Percentiles rank a stretch among this genome's conserved stretches.
phyloP scores from a whole-genome alignment of 2,113 vertebrate genomes.

The Cyphomyrus plagiostoma region DNA sequence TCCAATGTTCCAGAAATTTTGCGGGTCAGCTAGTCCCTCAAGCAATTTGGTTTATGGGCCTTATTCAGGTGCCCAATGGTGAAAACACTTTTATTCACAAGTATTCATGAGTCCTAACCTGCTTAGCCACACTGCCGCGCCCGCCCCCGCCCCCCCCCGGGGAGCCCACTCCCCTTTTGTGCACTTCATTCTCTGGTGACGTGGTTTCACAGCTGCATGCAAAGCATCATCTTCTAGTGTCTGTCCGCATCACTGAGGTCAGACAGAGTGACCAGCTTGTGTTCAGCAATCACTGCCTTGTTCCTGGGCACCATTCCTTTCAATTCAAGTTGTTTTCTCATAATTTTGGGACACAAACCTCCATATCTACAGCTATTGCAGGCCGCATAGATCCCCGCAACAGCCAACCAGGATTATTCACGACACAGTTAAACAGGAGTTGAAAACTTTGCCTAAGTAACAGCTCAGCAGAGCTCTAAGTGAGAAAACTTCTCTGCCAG shows the following conservation, averaged over 20 bases:
- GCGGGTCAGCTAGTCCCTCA: neutral
- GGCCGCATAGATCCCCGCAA: neutral
- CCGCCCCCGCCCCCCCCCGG: neutral
- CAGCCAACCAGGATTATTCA: neutral
- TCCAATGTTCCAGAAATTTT: neutral
- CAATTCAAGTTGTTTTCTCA: neutral
- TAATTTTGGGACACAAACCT: neutral
- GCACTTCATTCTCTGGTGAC: conserved; percentile 61
- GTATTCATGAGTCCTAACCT: neutral
- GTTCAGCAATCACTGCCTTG: neutral
- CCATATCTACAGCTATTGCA: neutral
- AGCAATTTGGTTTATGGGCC: neutral
- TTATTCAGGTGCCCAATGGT: neutral
- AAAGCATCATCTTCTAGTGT: neutral
- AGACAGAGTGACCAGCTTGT: neutral
- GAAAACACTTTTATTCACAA: neutral
- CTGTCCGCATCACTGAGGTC: neutral
- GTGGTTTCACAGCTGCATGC: neutral
- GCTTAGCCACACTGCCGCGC: neutral
- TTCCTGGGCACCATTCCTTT: neutral
- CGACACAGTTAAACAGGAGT: conserved; percentile 6
- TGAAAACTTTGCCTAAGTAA: neutral
- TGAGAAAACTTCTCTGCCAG: neutral
- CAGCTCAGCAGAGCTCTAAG: neutral
- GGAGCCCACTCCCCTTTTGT: conserved; percentile 57